Evolutionary conservation across 2,113 vertebrate genomes (phyloP).

Genomic region (Petrocephalus microphthalmus): DNA sequence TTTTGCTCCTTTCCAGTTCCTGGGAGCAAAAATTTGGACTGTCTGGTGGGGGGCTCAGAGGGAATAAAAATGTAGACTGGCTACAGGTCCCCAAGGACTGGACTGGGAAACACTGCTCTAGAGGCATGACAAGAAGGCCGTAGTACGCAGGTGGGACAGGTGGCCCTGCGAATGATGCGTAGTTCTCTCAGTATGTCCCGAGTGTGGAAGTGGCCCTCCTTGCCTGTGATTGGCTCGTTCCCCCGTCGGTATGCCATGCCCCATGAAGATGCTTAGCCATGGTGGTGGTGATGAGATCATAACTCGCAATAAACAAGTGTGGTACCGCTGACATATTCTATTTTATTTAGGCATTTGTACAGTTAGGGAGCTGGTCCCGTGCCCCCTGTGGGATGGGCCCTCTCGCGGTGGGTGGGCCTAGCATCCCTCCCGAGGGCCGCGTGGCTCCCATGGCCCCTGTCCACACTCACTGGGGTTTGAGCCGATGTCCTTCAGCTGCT

Average conservation of each 20-base stretch:
- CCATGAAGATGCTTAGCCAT: neutral
- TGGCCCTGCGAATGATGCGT: neutral
- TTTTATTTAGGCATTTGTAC: neutral
- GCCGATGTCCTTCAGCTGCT: conserved; percentile 69
- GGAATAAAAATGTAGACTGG: neutral
- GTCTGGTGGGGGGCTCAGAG: neutral
- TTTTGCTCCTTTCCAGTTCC: too few species aligned
- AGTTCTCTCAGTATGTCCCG: neutral
- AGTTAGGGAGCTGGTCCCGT: neutral
- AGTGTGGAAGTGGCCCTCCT: neutral
- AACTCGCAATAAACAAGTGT: neutral
- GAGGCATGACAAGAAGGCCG: neutral
- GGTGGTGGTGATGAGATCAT: neutral
- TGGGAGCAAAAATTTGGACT: neutral
- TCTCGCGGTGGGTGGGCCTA: conserved; percentile 49
- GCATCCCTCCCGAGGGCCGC: neutral
- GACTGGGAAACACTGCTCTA: neutral
- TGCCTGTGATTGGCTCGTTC: neutral
- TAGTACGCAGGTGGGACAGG: neutral
- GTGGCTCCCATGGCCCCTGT: neutral
- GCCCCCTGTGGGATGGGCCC: neutral
- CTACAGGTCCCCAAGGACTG: neutral
- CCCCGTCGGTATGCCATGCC: neutral
- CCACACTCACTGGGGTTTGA: conserved; percentile 61
- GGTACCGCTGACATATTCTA: neutral